These are phyloP conservation scores for Metaphire vulgaris DNA, from an alignment of 1,140 invertebrate genomes.

Conservation along the genomic window DNA sequence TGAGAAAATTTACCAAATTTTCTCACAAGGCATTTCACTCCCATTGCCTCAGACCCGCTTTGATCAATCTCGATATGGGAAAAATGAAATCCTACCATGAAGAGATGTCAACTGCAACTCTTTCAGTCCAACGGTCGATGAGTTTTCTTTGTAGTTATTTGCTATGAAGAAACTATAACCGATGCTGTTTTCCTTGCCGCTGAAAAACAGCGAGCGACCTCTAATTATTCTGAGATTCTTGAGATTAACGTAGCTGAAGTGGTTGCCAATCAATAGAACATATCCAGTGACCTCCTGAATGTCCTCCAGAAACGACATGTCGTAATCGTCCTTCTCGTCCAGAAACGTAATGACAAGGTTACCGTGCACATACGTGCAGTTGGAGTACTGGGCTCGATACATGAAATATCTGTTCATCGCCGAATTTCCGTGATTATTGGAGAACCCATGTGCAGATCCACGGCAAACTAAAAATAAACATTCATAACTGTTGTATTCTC, in stretches of 20 bases:
- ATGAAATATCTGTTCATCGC: slow-evolving; percentile 83
- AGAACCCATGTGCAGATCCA: neutral
- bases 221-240: neutral
- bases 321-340: slow-evolving; percentile 29
- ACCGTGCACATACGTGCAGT: slow-evolving; percentile 97
- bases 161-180: neutral
- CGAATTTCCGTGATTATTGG: slow-evolving; percentile 54
- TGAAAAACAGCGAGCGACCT: neutral
- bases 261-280: neutral
- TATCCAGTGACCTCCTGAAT: slow-evolving; percentile 18
- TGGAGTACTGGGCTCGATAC: slow-evolving; percentile 82
- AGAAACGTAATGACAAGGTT: slow-evolving; percentile 73
- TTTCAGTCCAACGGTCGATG: neutral
- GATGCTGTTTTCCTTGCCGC: neutral
- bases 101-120: neutral
- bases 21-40: too few relatives aligned
- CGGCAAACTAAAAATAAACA: neutral
- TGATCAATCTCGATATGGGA: too few relatives aligned
- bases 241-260: neutral
- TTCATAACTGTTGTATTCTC: too few relatives aligned
- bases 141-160: neutral
- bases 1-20: too few relatives aligned
- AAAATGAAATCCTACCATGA: neutral
- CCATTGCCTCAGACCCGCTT: too few relatives aligned
- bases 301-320: slow-evolving; percentile 25